Percentiles rank a stretch among this genome's conserved stretches.
These are phyloP conservation scores for Otolemur crassicaudatus DNA, from an alignment of 2,797 vertebrate species.

Conservation along the genomic window DNA sequence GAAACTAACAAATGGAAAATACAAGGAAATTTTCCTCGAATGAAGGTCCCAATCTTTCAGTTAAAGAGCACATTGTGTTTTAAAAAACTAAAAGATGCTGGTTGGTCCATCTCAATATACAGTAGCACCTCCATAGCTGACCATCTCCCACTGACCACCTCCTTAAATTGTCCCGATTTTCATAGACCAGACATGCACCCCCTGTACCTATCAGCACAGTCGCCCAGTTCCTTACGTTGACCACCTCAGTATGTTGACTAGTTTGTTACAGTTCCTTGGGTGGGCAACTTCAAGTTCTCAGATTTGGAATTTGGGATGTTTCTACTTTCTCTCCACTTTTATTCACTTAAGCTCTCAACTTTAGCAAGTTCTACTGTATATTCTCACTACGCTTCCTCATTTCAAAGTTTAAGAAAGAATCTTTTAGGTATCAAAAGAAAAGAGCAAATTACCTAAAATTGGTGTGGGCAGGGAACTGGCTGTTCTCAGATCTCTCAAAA, in stretches of 20 bases:
- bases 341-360: neutral
- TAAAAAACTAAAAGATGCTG: neutral
- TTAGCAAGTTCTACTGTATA: too few species aligned
- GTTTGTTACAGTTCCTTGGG: too few species aligned
- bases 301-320: neutral
- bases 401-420: neutral
- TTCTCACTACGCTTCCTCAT: neutral
- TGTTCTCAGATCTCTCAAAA: neutral
- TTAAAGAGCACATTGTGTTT: neutral
- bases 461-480: neutral
- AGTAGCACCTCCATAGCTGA: too few species aligned
- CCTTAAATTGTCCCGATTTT: too few species aligned
- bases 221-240: too few species aligned
- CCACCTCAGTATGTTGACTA: too few species aligned
- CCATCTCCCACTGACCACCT: too few species aligned
- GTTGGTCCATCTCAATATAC: neutral
- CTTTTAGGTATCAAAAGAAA: neutral
- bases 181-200: too few species aligned
- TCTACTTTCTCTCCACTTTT: neutral
- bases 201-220: too few species aligned
- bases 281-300: too few species aligned
- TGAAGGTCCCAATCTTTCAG: neutral
- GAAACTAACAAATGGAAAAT: neutral
- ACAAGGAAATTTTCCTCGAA: neutral
- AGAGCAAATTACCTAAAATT: neutral